phyloP scores from a whole-genome alignment of 2,888 invertebrate genomes.

The Eupithecia subumbrata region DNA sequence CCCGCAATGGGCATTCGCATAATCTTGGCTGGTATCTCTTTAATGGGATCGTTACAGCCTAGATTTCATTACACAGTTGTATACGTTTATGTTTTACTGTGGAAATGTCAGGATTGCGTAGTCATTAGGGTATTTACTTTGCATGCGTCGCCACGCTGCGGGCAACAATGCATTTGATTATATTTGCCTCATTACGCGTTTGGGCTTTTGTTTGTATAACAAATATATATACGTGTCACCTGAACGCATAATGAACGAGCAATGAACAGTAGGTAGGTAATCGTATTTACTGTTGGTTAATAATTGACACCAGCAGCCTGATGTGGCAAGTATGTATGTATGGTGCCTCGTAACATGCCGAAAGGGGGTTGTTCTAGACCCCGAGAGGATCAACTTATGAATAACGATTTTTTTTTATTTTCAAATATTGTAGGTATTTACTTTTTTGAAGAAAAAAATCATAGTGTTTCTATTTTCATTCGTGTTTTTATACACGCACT shows the following conservation, averaged over 20 bases:
- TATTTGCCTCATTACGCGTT: not conserved
- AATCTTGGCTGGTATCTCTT: constrained; percentile 51
- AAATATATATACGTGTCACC: not conserved
- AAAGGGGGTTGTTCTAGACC: too few species aligned
- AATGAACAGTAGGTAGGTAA: not conserved
- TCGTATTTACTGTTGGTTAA: not conserved
- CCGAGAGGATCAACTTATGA: too few species aligned
- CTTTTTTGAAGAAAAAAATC: too few species aligned
- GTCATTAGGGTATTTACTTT: constrained; percentile 5
- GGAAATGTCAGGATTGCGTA: constrained; percentile 15
- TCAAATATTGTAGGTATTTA: too few species aligned
- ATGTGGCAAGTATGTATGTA: too few species aligned
- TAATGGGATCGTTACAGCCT: constrained; percentile 53
- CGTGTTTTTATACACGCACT: too few species aligned
- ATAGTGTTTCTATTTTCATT: too few species aligned
- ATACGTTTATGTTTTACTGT: constrained; percentile 33
- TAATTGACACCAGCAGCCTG: not conserved
- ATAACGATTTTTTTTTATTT: too few species aligned
- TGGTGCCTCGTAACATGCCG: too few species aligned
- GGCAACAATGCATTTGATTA: not conserved
- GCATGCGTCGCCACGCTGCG: not conserved
- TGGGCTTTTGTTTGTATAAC: not conserved
- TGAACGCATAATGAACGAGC: not conserved
- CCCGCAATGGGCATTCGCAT: constrained; percentile 30
- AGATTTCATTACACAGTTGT: constrained; percentile 37